These are phyloP conservation scores for Cyclopterus lumpus DNA, from an alignment of 2,797 vertebrate species.

Conservation along the genomic window DNA sequence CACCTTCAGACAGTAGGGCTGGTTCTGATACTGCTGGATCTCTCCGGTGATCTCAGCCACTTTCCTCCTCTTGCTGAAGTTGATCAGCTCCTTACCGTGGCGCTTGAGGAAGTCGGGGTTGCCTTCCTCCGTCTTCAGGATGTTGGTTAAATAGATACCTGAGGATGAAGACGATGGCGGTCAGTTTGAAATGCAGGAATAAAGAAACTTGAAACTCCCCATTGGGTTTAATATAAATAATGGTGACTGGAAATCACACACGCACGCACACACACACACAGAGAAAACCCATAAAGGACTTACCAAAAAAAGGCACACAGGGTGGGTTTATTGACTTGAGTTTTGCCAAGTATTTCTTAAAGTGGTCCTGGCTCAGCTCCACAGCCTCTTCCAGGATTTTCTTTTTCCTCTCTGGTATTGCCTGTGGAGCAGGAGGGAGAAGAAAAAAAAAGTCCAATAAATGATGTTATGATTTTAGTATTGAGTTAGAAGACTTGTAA, in stretches of 20 bases:
- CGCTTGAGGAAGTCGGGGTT: conserved; percentile 97
- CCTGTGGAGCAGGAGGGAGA: conserved; percentile 56
- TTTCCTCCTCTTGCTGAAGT: conserved; percentile 98
- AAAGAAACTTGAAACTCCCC: neutral
- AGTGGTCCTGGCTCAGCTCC: conserved; percentile 98
- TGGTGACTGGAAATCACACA: neutral
- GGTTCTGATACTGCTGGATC: conserved; percentile 99
- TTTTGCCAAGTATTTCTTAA: conserved; percentile 97
- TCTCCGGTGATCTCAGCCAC: conserved; percentile 99
- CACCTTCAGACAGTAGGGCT: conserved; percentile 94
- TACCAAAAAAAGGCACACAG: conserved; percentile 99
- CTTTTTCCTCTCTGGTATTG: conserved; percentile 90
- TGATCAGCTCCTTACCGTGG: conserved; percentile 96
- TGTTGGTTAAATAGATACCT: conserved; percentile 99
- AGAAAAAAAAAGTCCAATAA: neutral
- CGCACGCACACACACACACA: neutral
- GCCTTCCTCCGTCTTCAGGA: conserved; percentile 98
- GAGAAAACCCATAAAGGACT: conserved; percentile 47
- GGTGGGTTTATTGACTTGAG: conserved; percentile 99
- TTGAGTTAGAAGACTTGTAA: neutral
- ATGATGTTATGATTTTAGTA: neutral
- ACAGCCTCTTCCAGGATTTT: conserved; percentile 95
- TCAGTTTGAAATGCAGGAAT: neutral
- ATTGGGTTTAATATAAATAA: conserved; percentile 4
- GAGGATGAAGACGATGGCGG: neutral